Evolutionary conservation across 2,113 vertebrate species (phyloP), one percentile per base, ranked within the genome.

Genomic region (Varanus komodoensis): DNA sequence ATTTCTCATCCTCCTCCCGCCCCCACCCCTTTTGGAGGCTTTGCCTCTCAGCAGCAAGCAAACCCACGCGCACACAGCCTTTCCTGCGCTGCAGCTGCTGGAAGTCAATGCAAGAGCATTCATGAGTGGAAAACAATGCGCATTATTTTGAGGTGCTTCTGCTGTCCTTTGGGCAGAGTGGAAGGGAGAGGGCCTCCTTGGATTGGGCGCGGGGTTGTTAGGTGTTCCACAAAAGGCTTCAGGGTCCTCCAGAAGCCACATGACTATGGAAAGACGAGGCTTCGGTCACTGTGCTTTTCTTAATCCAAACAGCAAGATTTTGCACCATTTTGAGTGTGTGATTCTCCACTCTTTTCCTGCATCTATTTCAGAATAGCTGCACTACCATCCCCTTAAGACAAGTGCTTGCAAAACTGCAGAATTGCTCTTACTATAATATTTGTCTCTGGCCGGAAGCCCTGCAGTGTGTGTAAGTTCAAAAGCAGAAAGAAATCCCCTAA

Each of bases 91-190:
- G 89, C 94, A 94, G 95, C 95, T 96, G 96, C 92, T 89, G 80
- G 85, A 69, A 84, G 86, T 93, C 91, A 85, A 90, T 93, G 91
- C 94, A 92, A 93, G 94, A 89, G 95, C 91, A 94, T 95, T 94
- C 94, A 94, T 93, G n/a, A 92, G 85, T 67, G 27, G 88, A 82
- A 94, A 91, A 96, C 95, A 96, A 96, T 94, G 93, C 92, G 86
- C 57, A 71, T 94, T 93, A 93, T 95, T 93, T 88, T 88, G 86
- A 84, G 86, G 80, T 68, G 57, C 21, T 57, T 38, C 81, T 77
- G 15, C 34, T 54, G 34, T 8, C 32, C 32, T 2, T 29, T 34
- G 0, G 5, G 68, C 68, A 57, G 19, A 67, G 64, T 78, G 88
- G 82, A 52, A 61, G 71, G 73, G 23, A 1, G 17, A 44, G 29